These are phyloP conservation scores for Crossaster papposus DNA, from an alignment of 53 echinoderm and acorn worm species.

Conservation along the genomic window DNA sequence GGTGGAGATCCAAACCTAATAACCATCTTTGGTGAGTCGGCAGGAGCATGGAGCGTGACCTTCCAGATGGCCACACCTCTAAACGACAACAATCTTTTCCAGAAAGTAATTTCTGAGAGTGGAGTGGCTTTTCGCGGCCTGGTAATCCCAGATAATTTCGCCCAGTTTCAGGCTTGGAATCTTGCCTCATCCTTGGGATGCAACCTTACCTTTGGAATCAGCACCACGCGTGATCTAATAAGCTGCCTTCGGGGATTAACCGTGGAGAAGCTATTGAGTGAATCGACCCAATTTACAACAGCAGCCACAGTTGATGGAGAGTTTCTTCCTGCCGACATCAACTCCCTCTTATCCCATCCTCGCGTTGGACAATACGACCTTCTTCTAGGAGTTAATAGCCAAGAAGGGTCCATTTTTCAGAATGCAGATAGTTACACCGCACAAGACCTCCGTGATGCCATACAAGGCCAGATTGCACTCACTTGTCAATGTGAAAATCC, in stretches of 20 bases:
- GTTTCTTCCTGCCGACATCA: slow-evolving; percentile 25
- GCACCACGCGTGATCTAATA: slow-evolving; percentile 48
- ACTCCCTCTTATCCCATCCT: slow-evolving; percentile 16
- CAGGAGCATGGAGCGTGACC: slow-evolving; percentile 42
- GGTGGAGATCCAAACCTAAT: slow-evolving; percentile 71
- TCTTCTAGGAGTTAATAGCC: slow-evolving; percentile 29
- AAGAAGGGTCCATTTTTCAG: slow-evolving; percentile 11
- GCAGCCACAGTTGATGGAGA: slow-evolving; percentile 42
- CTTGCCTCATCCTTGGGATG: slow-evolving; percentile 66
- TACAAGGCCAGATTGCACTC: not conserved
- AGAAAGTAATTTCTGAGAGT: slow-evolving; percentile 56
- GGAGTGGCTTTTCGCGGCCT: slow-evolving; percentile 17
- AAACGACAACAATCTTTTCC: slow-evolving; percentile 44
- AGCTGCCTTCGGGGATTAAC: slow-evolving; percentile 60
- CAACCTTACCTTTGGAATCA: slow-evolving; percentile 31
- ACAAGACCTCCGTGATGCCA: not conserved
- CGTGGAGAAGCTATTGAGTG: not conserved
- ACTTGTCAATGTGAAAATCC: slow-evolving; percentile 35
- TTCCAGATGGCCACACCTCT: slow-evolving; percentile 41
- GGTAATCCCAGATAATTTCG: slow-evolving; percentile 38
- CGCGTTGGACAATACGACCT: slow-evolving; percentile 55
- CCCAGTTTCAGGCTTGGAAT: slow-evolving; percentile 55
- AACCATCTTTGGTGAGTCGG: slow-evolving; percentile 71
- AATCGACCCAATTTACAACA: not conserved
- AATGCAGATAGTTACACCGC: not conserved